These are phyloP conservation scores for Eulemur macaco DNA, from an alignment of 2,113 vertebrate genomes.

Conservation along the genomic window DNA sequence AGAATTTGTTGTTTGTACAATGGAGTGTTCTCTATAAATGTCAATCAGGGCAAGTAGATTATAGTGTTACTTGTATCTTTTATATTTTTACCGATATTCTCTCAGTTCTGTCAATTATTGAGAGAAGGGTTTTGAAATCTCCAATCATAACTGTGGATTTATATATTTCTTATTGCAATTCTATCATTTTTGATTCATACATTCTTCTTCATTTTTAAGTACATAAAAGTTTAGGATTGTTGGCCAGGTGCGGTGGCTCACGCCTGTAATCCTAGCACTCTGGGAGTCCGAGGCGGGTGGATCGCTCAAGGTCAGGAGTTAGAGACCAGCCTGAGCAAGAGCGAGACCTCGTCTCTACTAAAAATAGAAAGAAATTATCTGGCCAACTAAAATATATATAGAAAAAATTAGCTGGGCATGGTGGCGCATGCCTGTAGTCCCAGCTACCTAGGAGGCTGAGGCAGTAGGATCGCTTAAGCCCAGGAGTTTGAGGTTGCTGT, in stretches of 20 bases:
- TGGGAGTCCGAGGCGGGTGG: too few relatives aligned
- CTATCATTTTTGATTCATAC: not conserved
- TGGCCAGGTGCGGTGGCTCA: not conserved
- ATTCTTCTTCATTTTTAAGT: not conserved
- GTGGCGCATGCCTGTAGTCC: too few relatives aligned
- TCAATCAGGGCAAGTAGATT: not conserved
- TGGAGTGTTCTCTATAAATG: not conserved
- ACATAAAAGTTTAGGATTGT: not conserved
- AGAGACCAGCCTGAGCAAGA: too few relatives aligned
- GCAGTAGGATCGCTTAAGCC: too few relatives aligned
- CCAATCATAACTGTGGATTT: not conserved
- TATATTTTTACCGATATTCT: not conserved
- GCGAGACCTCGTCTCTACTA: too few relatives aligned
- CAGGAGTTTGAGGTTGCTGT: too few relatives aligned
- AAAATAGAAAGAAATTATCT: too few relatives aligned
- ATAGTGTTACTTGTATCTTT: not conserved
- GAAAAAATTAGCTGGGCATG: too few relatives aligned
- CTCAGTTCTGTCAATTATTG: not conserved
- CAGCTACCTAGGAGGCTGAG: too few relatives aligned
- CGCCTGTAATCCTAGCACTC: too few relatives aligned
- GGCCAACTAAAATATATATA: too few relatives aligned
- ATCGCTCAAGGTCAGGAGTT: too few relatives aligned
- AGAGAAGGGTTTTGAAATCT: not conserved
- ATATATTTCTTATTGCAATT: not conserved
- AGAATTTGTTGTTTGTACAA: not conserved